Conservation (phyloP, 2,797 vertebrate species). For the Graptemys geographica region DNA sequence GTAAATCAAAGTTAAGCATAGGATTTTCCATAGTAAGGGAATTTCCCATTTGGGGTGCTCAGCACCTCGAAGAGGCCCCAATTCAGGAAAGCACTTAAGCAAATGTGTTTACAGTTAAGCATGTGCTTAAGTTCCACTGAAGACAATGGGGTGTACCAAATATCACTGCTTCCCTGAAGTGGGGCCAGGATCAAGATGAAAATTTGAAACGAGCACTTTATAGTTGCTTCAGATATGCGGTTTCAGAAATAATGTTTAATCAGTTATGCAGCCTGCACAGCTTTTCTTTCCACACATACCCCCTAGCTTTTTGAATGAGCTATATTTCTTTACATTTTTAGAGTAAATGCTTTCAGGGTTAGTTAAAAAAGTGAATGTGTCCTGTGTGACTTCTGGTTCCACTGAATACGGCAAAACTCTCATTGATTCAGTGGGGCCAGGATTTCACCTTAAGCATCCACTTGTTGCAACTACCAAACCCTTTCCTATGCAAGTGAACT, state of each 20-base stretch:
- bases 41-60: not conserved
- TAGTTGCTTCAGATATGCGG: not conserved
- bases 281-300: not conserved
- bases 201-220: not conserved
- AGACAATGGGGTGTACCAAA: not conserved
- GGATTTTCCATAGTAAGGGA: not conserved
- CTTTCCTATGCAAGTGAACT: not conserved
- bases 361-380: not conserved
- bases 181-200: not conserved
- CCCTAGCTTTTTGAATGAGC: not conserved
- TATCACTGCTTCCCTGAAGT: not conserved
- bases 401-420: not conserved
- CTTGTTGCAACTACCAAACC: not conserved
- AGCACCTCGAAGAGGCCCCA: not conserved
- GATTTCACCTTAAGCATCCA: not conserved
- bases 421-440: not conserved
- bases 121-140: not conserved
- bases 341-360: not conserved
- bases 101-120: too few relatives aligned
- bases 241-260: not conserved
- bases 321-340: not conserved
- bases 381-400: not conserved
- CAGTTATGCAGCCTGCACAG: not conserved
- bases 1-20: not conserved
- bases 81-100: not conserved